Percentiles rank a stretch among this genome's conserved stretches.
phyloP scores from a whole-genome alignment of 2,113 vertebrate genomes.

The Lethenteron reissneri region DNA sequence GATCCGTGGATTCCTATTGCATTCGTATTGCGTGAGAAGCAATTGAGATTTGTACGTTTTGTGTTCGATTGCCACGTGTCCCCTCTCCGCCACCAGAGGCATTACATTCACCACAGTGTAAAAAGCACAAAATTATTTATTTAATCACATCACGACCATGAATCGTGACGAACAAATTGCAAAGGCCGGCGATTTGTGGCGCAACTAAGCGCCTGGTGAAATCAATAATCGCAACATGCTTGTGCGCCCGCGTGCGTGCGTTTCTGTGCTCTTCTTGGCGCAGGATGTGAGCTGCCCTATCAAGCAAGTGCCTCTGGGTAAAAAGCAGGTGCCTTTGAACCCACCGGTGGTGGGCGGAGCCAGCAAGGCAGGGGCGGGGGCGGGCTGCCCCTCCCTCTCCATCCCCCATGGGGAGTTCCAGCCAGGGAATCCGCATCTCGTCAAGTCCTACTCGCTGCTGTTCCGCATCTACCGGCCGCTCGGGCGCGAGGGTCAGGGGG shows the following conservation, averaged over 20 bases:
- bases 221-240: not conserved
- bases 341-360: not conserved
- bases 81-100: too few relatives aligned
- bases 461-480: not conserved
- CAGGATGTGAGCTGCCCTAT: constrained; percentile 6
- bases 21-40: not conserved
- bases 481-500: constrained; percentile 1
- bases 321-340: constrained; percentile 5
- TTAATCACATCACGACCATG: too few relatives aligned
- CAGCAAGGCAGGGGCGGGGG: not conserved
- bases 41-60: not conserved
- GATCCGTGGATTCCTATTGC: too few relatives aligned
- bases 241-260: constrained; percentile 1
- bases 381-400: constrained; percentile 1
- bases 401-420: constrained; percentile 4
- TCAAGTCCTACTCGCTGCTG: constrained; percentile 2
- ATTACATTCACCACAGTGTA: too few relatives aligned
- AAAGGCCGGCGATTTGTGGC: not conserved
- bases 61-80: constrained; percentile 9
- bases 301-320: not conserved
- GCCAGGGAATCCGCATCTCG: constrained; percentile 2
- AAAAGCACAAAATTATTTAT: too few relatives aligned
- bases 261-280: constrained; percentile 14
- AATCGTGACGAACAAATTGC: too few relatives aligned
- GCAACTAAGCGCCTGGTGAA: not conserved